phyloP scores from a whole-genome alignment of 1,140 invertebrate species.

The Chlorops oryzae region DNA sequence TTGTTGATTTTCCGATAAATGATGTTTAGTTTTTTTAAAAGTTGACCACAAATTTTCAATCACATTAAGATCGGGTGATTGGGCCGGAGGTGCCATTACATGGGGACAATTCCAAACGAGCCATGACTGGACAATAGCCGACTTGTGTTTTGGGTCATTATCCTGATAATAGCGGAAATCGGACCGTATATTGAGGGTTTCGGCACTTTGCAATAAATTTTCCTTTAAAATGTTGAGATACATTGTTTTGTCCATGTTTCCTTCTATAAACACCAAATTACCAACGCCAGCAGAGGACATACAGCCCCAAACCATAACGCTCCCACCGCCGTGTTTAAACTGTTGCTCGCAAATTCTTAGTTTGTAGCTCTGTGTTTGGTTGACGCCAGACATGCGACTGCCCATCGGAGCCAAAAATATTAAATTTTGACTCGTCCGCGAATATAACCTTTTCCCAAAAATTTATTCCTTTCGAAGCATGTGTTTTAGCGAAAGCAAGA shows the following conservation, averaged over 20 bases:
- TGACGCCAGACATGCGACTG: background rate
- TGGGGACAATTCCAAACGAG: too few species aligned
- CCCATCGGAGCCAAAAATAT: conserved; percentile 2
- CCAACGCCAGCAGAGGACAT: conserved; percentile 23
- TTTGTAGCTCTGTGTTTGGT: background rate
- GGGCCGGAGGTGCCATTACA: too few species aligned
- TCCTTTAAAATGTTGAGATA: conserved; percentile 22
- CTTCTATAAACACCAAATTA: conserved; percentile 16
- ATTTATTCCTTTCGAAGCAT: background rate
- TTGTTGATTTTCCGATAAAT: too few species aligned
- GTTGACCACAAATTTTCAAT: too few species aligned
- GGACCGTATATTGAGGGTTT: too few species aligned
- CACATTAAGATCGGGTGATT: too few species aligned
- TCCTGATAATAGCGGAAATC: too few species aligned
- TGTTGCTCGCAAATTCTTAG: conserved; percentile 7
- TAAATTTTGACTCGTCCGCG: conserved; percentile 8
- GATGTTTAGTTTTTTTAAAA: too few species aligned
- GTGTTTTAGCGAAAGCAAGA: background rate
- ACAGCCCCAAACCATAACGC: conserved; percentile 40
- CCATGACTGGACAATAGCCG: too few species aligned
- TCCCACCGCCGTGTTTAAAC: conserved; percentile 14
- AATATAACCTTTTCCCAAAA: conserved; percentile 4
- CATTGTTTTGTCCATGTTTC: conserved; percentile 16
- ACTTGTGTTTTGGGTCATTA: too few species aligned
- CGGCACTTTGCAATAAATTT: conserved; percentile 4